These are phyloP conservation scores for Zaprionus inermis DNA, from an alignment of 1,140 invertebrate species.

Conservation along the genomic window DNA sequence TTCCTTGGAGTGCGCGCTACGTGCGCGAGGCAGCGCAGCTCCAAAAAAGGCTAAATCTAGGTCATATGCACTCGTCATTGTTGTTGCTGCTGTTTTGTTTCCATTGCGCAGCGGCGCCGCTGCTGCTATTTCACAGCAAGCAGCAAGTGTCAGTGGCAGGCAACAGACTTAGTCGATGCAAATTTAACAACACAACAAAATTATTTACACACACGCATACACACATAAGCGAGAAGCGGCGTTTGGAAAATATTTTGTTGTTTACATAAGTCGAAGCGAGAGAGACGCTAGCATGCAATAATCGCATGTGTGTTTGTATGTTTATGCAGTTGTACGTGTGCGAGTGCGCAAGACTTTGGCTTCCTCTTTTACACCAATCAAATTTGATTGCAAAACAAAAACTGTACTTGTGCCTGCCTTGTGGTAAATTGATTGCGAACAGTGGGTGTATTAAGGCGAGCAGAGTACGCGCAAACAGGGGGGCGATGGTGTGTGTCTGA, in stretches of 20 bases:
- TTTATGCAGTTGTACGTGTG: not conserved
- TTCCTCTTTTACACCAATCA: conserved; percentile 35
- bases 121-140: conserved; percentile 10
- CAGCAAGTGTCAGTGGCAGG: conserved; percentile 13
- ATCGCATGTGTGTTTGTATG: not conserved
- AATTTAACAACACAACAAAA: conserved; percentile 14
- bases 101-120: conserved; percentile 1
- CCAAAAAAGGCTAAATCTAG: conserved; percentile 42
- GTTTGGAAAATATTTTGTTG: conserved; percentile 14
- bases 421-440: conserved; percentile 15
- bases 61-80: conserved; percentile 41
- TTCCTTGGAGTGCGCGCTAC: conserved; percentile 34
- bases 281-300: conserved; percentile 11
- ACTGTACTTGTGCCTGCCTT: conserved; percentile 38
- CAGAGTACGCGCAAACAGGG: no score
- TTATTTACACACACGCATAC: conserved; percentile 5
- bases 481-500: not conserved
- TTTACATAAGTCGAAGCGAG: not conserved
- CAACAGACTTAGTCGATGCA: conserved; percentile 10
- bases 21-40: conserved; percentile 31
- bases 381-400: conserved; percentile 37
- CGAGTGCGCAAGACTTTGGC: conserved; percentile 1
- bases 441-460: not conserved
- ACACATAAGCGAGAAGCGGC: conserved; percentile 11
- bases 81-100: not conserved